Base-by-base conservation (phyloP, 2,888 invertebrate species). In the Heliconius ethilla region DNA sequence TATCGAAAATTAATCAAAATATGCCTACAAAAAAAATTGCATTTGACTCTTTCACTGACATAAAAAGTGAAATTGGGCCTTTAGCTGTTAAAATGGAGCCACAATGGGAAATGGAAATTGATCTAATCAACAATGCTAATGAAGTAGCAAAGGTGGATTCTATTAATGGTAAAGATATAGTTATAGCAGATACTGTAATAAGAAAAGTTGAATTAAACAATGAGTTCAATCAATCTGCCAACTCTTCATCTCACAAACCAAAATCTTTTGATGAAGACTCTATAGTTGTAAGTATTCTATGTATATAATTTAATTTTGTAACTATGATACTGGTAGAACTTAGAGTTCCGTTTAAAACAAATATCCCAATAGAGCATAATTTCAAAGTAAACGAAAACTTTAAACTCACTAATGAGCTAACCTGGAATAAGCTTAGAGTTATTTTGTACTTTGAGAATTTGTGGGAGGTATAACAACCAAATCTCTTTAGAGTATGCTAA, bases 91-190 rank as follows among this genome's bases (percentile, higher is more conserved):
- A 94, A 85, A 69, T 83, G 25, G 94, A 94, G 83, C 94, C 94
- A 81, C 90, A 91, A 86, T 93, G 93, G 93, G 94, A 94, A 83
- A 86, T 94, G 88, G 94, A 94, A 86, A 88, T 94, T 78, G 94
- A 94, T 81, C 78, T 86, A 15, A 77, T 89, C 1, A 83, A 85
- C 7, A 83, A 82, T 80, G 84, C 85, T n/a, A 83, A 81, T 66
- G 76, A 76, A 22, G 75, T 75, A 7, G 88, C 87, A n/a, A 83
- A 81, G 25, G 85, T 89, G 37, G 91, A 92, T 45, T 87, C 88
- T 29, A 87, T 89, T 73, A 90, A 92, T 72, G 89, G 88, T 3
- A 91, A 91, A 78, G 90, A 94, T 80, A 90, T 94, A 80, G 89
- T 94, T 7, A 94, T 94, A 81, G 94, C 94, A 9, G 91, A 94